Evolutionary conservation across 2,113 vertebrate genomes (phyloP).

Genomic region (Psophia crepitans): DNA sequence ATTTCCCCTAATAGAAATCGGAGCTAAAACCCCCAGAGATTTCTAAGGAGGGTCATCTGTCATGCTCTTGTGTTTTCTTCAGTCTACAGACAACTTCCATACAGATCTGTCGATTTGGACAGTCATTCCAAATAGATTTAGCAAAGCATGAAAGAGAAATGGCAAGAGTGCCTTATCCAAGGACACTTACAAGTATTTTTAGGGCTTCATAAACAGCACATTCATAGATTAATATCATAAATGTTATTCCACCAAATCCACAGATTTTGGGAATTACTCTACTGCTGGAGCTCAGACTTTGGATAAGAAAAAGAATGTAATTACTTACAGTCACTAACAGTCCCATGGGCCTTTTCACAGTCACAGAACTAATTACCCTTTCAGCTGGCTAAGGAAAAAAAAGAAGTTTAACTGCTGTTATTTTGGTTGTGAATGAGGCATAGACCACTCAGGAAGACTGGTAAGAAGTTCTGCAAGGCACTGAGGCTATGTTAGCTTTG

Average conservation of each 20-base stretch:
- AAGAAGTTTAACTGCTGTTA: neutral
- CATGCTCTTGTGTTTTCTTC: neutral
- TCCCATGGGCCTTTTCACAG: conserved; percentile 22
- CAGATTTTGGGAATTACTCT: conserved; percentile 8
- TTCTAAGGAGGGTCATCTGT: neutral
- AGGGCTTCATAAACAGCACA: neutral
- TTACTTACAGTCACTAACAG: conserved; percentile 44
- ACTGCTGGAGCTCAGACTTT: conserved; percentile 16
- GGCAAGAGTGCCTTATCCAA: neutral
- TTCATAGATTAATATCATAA: neutral
- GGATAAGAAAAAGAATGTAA: conserved; percentile 49
- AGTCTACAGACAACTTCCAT: neutral
- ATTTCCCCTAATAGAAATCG: neutral
- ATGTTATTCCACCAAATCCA: neutral
- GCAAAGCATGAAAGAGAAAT: neutral
- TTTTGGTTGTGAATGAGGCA: neutral
- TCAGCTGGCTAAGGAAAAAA: conserved; percentile 8
- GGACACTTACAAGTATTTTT: neutral
- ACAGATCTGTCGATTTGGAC: neutral
- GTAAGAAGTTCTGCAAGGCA: neutral
- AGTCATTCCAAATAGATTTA: neutral
- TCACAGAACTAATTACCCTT: conserved; percentile 63
- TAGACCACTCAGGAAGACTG: neutral
- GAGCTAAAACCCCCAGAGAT: neutral
- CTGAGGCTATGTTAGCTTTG: neutral